Percentiles rank a stretch among this genome's conserved stretches.
Evolutionary conservation across 2,113 vertebrate species (phyloP).

Genomic region (Ceyx melanurus): DNA sequence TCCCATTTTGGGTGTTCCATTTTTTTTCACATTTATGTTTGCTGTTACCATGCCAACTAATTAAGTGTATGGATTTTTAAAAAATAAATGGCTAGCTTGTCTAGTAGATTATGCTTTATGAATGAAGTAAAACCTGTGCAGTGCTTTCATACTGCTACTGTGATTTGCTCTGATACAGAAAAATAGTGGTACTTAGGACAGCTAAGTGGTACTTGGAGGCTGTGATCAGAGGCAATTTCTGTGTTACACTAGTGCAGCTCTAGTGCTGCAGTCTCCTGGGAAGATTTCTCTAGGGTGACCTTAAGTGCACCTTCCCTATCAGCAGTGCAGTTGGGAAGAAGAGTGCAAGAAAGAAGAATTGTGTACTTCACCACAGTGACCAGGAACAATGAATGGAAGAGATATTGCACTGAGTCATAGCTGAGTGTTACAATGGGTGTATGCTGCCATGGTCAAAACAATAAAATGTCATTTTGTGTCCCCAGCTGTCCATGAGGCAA

Average conservation of each 20-base stretch:
- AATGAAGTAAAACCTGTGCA: neutral
- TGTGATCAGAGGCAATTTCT: neutral
- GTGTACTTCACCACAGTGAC: constrained; percentile 59
- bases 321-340: constrained; percentile 27
- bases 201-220: neutral
- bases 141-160: neutral
- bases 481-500: constrained; percentile 62
- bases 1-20: neutral
- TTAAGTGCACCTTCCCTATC: constrained; percentile 55
- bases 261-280: neutral
- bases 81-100: neutral
- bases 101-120: neutral
- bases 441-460: constrained; percentile 55
- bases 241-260: neutral
- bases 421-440: constrained; percentile 62
- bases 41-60: neutral
- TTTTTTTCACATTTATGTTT: neutral
- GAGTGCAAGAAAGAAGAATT: constrained; percentile 44
- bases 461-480: constrained; percentile 67
- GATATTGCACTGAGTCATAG: constrained; percentile 59
- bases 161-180: neutral
- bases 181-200: neutral
- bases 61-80: neutral
- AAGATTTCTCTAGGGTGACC: constrained; percentile 35
- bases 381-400: constrained; percentile 65